Evolutionary conservation across 2,797 vertebrate species (phyloP), one percentile per base, ranked within the genome.

Genomic region (Hippopotamyrus pictus): DNA sequence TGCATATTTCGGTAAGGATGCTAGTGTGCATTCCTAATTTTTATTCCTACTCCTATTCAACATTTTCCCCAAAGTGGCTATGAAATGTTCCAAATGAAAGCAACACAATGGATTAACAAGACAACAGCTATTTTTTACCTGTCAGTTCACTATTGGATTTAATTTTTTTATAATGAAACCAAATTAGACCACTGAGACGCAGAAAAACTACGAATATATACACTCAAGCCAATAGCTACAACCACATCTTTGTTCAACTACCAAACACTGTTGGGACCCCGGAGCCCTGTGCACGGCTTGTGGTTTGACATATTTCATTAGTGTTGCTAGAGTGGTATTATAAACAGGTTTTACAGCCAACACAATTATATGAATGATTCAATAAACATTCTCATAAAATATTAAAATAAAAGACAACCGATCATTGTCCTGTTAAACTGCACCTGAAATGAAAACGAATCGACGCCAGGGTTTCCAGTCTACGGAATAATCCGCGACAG

Each of bases 261-360:
- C 41, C 41, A 50, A 50, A 44, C 46, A 5, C 46, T 48, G 46
- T 3, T 22, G 82, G 82, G 82, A 29, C 46, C 9, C 48, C 3
- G 46, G 19, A 29, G n/a, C 7, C 17, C 11, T 25, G 17, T n/a
- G 76, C 44, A 22, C 9, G 41, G n/a, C n/a, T 82, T 82, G 76
- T 22, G 44, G 82, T 25, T 48, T 48, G 44, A 48, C 46, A 50
- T 84, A 50, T 84, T 84, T 84, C 46, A 48, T 84, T 84, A 44
- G 44, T 25, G n/a, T 44, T 29, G 8, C 41, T 50, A 29, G n/a
- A 84, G 37, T 48, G 46, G 22, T 50, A 44, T 79, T 76, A 79
- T 84, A 50, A 50, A 48, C 41, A 84, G 82, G 82, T 84, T 48
- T 84, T 84, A 84, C 46, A 84, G 41, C 44, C 41, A 84, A 84